Percentiles rank a stretch among this genome's conserved stretches.
Conservation (phyloP, 2,888 invertebrate species). For the Mesoligia furuncula region DNA sequence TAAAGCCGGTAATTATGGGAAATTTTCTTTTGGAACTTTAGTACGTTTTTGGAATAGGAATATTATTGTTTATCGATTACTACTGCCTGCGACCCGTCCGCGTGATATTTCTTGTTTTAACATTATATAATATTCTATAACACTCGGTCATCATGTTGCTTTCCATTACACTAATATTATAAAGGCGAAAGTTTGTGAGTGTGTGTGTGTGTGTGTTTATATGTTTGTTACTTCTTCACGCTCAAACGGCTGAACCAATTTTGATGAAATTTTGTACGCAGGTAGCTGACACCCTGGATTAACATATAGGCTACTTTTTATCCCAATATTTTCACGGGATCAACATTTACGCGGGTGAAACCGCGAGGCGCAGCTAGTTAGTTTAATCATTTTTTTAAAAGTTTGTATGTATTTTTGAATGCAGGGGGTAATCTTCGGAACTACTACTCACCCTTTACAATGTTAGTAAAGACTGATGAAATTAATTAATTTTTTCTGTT, state of each 20-base stretch:
- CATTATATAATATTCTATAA: neutral
- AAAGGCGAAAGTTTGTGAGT: no score
- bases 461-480: neutral
- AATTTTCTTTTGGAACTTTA: neutral
- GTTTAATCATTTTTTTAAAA: neutral
- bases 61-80: neutral
- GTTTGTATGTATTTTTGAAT: no score
- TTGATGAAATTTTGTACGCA: no score
- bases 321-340: no score
- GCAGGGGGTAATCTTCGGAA: no score
- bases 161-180: neutral
- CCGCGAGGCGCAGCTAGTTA: neutral
- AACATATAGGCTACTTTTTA: no score
- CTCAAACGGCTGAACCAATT: no score
- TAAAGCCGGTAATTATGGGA: neutral
- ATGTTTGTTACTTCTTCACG: no score
- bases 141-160: neutral
- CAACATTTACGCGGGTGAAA: no score
- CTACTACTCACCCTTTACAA: no score
- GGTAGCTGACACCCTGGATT: no score
- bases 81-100: neutral
- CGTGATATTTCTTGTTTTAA: neutral
- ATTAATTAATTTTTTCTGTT: neutral
- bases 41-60: neutral
- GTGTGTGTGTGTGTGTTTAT: no score